Percentiles rank a stretch among this genome's conserved stretches.
Conservation (phyloP, 2,888 invertebrate genomes). For the Lasioglossum calceatum region DNA sequence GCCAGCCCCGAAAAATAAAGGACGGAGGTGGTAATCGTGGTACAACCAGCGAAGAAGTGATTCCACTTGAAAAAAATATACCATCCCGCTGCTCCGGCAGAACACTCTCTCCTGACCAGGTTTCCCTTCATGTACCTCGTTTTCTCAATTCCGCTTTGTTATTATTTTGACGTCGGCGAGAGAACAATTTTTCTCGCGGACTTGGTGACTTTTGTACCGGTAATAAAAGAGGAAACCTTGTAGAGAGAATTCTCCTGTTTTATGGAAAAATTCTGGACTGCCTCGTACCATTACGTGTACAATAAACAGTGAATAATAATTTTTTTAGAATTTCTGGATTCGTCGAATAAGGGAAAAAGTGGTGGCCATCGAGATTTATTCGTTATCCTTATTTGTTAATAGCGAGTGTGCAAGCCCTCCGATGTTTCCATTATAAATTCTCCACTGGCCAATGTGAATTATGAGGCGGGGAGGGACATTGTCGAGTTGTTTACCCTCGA, state of each 20-base stretch:
- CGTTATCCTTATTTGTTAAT: conserved; percentile 43
- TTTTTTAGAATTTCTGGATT: not conserved
- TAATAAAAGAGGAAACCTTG: not conserved
- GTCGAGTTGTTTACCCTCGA: conserved; percentile 28
- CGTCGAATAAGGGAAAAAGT: not conserved
- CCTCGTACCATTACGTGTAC: not conserved
- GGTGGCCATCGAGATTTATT: not conserved
- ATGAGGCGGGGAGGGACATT: conserved; percentile 33
- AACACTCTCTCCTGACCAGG: not conserved
- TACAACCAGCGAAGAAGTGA: not conserved
- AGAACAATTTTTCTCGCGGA: not conserved
- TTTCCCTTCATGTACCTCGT: not conserved
- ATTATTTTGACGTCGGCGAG: not conserved
- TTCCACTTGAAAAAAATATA: not conserved
- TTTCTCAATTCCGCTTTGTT: not conserved
- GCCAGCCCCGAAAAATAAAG: not conserved
- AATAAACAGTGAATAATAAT: not conserved
- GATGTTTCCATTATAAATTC: conserved; percentile 40
- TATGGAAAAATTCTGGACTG: not conserved
- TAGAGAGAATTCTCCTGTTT: not conserved
- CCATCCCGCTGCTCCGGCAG: not conserved
- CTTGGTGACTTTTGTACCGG: not conserved
- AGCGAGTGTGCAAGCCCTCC: not conserved
- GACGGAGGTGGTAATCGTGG: conserved; percentile 3
- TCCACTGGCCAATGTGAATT: conserved; percentile 26